phyloP scores from a whole-genome alignment of 2,113 vertebrate genomes.

The Leuciscus idus region DNA sequence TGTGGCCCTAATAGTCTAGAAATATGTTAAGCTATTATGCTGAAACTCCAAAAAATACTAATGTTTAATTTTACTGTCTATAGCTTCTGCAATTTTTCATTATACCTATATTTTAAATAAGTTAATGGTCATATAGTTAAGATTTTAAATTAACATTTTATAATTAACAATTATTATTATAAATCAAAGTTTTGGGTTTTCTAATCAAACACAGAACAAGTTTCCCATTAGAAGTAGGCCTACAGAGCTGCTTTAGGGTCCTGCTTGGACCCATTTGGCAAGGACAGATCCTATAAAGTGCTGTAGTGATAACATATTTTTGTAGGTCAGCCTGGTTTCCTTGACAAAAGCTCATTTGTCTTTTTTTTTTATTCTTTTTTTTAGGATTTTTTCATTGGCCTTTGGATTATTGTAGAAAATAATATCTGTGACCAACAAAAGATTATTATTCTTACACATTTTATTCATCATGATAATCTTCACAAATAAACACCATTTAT shows the following conservation, averaged over 20 bases:
- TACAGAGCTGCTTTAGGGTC: not conserved
- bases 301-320: not conserved
- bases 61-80: not conserved
- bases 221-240: not conserved
- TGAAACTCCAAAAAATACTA: not conserved
- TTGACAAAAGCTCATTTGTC: not conserved
- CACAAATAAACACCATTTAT: not conserved
- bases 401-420: not conserved
- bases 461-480: not conserved
- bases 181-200: no score
- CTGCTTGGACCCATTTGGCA: no score
- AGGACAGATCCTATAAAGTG: not conserved
- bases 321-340: not conserved
- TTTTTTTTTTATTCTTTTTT: no score
- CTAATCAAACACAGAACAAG: no score
- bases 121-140: not conserved
- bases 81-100: not conserved
- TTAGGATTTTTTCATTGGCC: not conserved
- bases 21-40: not conserved
- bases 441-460: not conserved
- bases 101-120: not conserved
- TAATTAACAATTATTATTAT: no score
- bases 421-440: no score
- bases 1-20: not conserved
- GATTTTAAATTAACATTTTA: no score